Percentiles rank a stretch among this genome's conserved stretches.
These are phyloP conservation scores for Microcebus jonahi DNA, from an alignment of 2,113 vertebrate genomes.

Conservation along the genomic window DNA sequence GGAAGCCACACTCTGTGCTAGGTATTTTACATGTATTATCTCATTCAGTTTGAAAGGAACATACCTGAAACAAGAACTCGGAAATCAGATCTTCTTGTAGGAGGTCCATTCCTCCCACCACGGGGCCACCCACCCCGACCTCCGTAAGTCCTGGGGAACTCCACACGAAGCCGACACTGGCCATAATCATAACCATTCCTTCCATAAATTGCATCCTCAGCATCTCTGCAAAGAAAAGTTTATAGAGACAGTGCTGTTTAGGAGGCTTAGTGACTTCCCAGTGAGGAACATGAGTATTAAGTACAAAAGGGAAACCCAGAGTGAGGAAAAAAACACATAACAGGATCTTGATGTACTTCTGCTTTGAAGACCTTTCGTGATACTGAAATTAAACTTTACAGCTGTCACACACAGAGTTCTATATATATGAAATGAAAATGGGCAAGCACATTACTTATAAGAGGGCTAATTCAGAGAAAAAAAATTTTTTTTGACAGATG, in stretches of 20 bases:
- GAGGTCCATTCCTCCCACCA: slow-evolving; percentile 90
- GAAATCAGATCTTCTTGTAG: slow-evolving; percentile 94
- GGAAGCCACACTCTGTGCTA: slow-evolving; percentile 44
- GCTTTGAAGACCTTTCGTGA: neutral
- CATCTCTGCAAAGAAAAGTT: slow-evolving; percentile 89
- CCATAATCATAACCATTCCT: slow-evolving; percentile 93
- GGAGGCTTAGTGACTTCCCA: neutral
- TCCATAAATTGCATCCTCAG: slow-evolving; percentile 91
- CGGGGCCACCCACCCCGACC: slow-evolving; percentile 83
- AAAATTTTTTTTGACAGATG: neutral
- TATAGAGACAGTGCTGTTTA: slow-evolving; percentile 37
- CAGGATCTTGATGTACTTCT: neutral
- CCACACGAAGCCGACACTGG: slow-evolving; percentile 93
- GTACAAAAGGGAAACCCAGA: neutral
- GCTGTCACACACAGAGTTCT: neutral
- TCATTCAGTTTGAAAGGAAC: slow-evolving; percentile 60
- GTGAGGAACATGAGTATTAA: neutral
- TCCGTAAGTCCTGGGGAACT: slow-evolving; percentile 91
- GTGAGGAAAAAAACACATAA: neutral
- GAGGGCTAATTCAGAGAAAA: neutral
- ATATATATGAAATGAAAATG: neutral
- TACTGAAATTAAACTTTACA: neutral
- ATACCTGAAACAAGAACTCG: slow-evolving; percentile 94
- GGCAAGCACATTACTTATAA: neutral
- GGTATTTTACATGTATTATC: slow-evolving; percentile 42